phyloP scores from a whole-genome alignment of 2,113 vertebrate species.

The Halichoerus grypus region DNA sequence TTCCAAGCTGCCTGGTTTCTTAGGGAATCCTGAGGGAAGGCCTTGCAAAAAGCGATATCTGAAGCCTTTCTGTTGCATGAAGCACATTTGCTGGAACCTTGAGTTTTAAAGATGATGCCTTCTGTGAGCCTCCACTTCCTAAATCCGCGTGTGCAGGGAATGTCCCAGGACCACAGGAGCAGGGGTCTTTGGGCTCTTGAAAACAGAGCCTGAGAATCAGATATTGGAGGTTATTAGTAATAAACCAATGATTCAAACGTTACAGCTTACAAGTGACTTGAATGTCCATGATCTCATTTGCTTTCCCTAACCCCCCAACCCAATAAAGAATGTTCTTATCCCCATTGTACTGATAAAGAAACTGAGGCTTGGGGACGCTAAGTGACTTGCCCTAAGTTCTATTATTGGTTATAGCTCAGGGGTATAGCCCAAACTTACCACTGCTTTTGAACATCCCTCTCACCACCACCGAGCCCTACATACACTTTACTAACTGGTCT shows the following conservation, averaged over 20 bases:
- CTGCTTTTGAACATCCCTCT: not conserved
- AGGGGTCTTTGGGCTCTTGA: not conserved
- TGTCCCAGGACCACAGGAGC: not conserved
- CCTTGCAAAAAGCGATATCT: not conserved
- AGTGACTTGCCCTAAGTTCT: not conserved
- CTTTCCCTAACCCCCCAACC: not conserved
- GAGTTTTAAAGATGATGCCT: not conserved
- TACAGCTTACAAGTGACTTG: not conserved
- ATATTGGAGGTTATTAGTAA: not conserved
- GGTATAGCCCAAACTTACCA: not conserved
- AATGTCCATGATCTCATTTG: not conserved
- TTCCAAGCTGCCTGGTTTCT: not conserved
- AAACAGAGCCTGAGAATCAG: not conserved
- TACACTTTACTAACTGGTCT: fast-evolving
- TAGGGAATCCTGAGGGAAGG: not conserved
- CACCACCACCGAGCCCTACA: too few relatives aligned
- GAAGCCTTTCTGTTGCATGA: not conserved
- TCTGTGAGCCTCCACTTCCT: not conserved
- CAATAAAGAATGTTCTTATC: not conserved
- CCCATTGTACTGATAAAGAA: not conserved
- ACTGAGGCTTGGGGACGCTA: not conserved
- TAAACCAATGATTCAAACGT: not conserved
- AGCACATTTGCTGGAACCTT: not conserved
- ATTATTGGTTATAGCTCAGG: not conserved
- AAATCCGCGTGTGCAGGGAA: not conserved